Evolutionary conservation across 2,797 vertebrate species (phyloP), one percentile per base, ranked within the genome.

Genomic region (Distichodus sexfasciatus): DNA sequence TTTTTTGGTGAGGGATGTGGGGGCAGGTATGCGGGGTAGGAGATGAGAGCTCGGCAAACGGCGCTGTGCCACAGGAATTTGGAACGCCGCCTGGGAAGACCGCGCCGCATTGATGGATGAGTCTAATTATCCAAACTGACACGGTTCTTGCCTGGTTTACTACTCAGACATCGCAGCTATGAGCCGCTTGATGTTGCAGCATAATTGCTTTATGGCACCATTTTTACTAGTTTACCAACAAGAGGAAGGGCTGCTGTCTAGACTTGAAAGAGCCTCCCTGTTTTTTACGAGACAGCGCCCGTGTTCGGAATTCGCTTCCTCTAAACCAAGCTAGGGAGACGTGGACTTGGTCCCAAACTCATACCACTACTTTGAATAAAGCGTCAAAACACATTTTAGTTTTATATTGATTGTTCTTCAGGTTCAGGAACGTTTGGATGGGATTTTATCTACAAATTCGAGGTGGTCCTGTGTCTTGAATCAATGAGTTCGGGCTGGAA

Each of bases 191-290:
- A 90, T 90, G 83, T 83, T 86, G 83, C 76, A 77, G 66, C 88
- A 89, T 87, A 88, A 88, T 87, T 81, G 80, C 77, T 91, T 90
- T 84, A 88, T 78, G 77, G 87, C 79, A 31, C 57, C 19, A n/a
- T n/a, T 86, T 91, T 92, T 90, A 92, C 86, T 86, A 87, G 88
- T 89, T 89, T 88, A 88, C 87, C 87, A 89, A 87, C 88, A 89
- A 88, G 84, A 86, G 88, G 88, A 90, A 90, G 82, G 82, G 82
- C 87, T 89, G 35, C 84, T 85, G 90, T 91, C 88, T 90, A 92
- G 91, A 92, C 91, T 84, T 86, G 77, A 85, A 88, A 85, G 76
- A 73, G 73, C 70, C 75, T 68, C 24, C 8, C 24, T n/a, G n/a
- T 66, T 33, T 72, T 90, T 90, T 89, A 89, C 81, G 84, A 87